Conservation (phyloP, 1,140 invertebrate species). For the Ganaspis sp. region DNA sequence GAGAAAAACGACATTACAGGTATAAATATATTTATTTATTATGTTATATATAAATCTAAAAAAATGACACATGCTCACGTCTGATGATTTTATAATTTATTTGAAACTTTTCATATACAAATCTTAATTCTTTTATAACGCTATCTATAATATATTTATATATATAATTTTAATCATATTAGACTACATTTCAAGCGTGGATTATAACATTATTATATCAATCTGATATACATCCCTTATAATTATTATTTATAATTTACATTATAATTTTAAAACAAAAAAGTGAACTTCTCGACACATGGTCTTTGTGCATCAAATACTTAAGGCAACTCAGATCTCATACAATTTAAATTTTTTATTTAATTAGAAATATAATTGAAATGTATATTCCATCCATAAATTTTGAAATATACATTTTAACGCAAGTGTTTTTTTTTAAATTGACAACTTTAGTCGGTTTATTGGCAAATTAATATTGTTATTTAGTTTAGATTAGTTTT, state of each 20-base stretch:
- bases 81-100: neutral
- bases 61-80: neutral
- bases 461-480: neutral
- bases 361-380: neutral
- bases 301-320: neutral
- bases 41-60: no score
- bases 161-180: neutral
- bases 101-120: conserved; percentile 28
- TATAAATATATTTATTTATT: no score
- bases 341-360: neutral
- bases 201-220: conserved; percentile 7
- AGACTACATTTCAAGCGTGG: neutral
- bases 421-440: neutral
- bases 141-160: neutral
- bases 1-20: no score
- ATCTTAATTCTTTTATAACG: neutral
- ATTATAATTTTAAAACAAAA: neutral
- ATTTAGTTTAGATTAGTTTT: neutral
- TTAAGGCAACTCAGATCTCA: neutral
- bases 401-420: neutral
- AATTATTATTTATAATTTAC: neutral
- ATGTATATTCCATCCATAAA: neutral
- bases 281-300: neutral
- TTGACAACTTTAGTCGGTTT: neutral
- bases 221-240: conserved; percentile 2